Evolutionary conservation across 92 coral and sea anemone genomes (phyloP).

Genomic region (Siderastrea siderea): DNA sequence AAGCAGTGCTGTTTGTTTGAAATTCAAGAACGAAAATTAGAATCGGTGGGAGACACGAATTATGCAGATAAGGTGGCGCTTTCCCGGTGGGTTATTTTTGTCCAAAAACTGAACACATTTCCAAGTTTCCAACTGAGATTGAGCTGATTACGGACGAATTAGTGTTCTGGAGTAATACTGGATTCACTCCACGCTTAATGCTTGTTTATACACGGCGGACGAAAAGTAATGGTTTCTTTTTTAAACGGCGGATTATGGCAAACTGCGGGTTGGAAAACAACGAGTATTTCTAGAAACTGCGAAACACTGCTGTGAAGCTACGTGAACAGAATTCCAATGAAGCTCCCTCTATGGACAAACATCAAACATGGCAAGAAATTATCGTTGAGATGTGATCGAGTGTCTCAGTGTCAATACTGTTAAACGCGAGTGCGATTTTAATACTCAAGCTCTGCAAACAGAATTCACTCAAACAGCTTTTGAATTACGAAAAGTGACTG

Average conservation of each 20-base stretch:
- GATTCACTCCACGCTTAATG: slow-evolving; percentile 12
- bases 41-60: slow-evolving; percentile 66
- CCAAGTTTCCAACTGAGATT: slow-evolving; percentile 48
- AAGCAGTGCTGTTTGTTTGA: slow-evolving; percentile 70
- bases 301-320: slow-evolving; percentile 46
- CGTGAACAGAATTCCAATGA: slow-evolving; percentile 51
- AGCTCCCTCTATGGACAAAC: slow-evolving; percentile 9
- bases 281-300: slow-evolving; percentile 3
- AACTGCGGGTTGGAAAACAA: slow-evolving; percentile 1
- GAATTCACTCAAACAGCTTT: neutral
- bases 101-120: slow-evolving; percentile 51
- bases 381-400: neutral
- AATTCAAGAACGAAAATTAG: slow-evolving; percentile 78
- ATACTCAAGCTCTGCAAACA: too few species aligned
- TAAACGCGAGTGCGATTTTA: too few species aligned
- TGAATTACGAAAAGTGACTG: neutral
- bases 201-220: slow-evolving; percentile 3
- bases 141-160: slow-evolving; percentile 48
- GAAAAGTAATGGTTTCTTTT: slow-evolving; percentile 23
- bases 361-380: neutral
- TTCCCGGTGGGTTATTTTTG: slow-evolving; percentile 47
- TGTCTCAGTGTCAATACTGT: neutral
- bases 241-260: slow-evolving; percentile 12
- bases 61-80: slow-evolving; percentile 58
- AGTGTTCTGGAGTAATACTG: slow-evolving; percentile 33